Percentiles rank a stretch among this genome's conserved stretches.
These are phyloP conservation scores for Peromyscus melanophrys DNA, from an alignment of 2,797 vertebrate genomes.

Conservation along the genomic window DNA sequence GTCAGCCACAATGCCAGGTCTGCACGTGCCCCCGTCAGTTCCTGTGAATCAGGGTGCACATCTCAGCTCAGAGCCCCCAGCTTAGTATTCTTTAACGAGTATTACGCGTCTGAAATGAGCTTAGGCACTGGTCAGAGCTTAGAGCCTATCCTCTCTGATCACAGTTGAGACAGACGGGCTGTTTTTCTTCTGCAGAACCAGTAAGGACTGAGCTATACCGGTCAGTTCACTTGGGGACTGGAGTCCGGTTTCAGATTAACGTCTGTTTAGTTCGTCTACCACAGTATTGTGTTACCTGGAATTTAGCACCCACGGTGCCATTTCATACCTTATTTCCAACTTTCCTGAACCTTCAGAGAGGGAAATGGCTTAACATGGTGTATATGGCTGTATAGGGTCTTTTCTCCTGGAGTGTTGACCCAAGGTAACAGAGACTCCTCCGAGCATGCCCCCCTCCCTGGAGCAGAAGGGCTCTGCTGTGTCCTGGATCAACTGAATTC, in stretches of 20 bases:
- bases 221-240: constrained; percentile 66
- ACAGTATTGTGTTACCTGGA: constrained; percentile 68
- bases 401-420: neutral
- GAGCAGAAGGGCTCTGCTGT: neutral
- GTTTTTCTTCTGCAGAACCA: constrained; percentile 68
- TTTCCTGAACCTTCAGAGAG: constrained; percentile 49
- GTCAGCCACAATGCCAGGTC: neutral
- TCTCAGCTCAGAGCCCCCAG: neutral
- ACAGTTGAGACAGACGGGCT: constrained; percentile 62
- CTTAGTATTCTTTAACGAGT: constrained; percentile 23
- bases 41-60: neutral
- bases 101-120: constrained; percentile 43
- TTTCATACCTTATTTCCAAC: constrained; percentile 59
- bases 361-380: neutral
- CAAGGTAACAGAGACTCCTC: neutral
- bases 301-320: constrained; percentile 3
- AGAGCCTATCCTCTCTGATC: constrained; percentile 58
- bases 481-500: constrained; percentile 43
- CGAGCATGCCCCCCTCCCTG: neutral
- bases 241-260: constrained; percentile 83
- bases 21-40: neutral
- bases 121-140: constrained; percentile 41
- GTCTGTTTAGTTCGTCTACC: constrained; percentile 67
- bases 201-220: constrained; percentile 56
- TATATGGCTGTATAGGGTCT: neutral